A percentile compares a stretch with the other conserved stretches of the same genome.
These are phyloP conservation scores for Whitmania pigra DNA, from an alignment of 1,140 invertebrate species.

Conservation along the genomic window DNA sequence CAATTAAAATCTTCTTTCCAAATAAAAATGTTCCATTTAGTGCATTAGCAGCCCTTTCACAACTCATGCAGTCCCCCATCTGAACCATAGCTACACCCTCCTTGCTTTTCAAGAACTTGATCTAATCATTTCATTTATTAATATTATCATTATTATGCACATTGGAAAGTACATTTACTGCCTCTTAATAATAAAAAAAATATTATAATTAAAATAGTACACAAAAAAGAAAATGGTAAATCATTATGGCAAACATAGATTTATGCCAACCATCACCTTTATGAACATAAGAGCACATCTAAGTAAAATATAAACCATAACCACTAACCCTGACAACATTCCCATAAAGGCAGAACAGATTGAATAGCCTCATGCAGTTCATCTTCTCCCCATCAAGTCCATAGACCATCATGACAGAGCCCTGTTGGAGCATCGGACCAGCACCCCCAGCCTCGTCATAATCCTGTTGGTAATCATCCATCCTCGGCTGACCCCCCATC, in stretches of 20 bases:
- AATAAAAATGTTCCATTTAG: conserved; percentile 82
- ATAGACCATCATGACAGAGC: conserved; percentile 94
- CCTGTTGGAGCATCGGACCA: conserved; percentile 51
- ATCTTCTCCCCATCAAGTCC: conserved; percentile 80
- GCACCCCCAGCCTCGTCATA: conserved; percentile 24
- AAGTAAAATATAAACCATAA: too few species aligned
- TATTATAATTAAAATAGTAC: too few species aligned
- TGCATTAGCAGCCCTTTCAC: conserved; percentile 83
- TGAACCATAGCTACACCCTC: conserved; percentile 99
- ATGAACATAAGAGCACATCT: too few species aligned
- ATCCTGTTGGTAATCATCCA: conserved; percentile 11
- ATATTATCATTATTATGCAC: too few species aligned
- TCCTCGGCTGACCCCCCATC: conserved; percentile 5
- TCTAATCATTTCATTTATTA: conserved; percentile 48
- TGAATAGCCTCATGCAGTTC: conserved; percentile 94
- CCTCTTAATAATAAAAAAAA: too few species aligned
- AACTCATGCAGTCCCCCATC: conserved; percentile 87
- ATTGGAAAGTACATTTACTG: too few species aligned
- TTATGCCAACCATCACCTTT: too few species aligned
- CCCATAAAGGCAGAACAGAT: conserved; percentile 93
- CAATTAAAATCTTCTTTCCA: conserved; percentile 51
- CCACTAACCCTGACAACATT: conserved; percentile 76
- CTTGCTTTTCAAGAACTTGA: conserved; percentile 96
- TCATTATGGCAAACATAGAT: too few species aligned
- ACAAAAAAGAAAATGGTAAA: too few species aligned